These are phyloP conservation scores for Lordiphosa clarofinis DNA, from an alignment of 1,140 invertebrate genomes.

Conservation along the genomic window DNA sequence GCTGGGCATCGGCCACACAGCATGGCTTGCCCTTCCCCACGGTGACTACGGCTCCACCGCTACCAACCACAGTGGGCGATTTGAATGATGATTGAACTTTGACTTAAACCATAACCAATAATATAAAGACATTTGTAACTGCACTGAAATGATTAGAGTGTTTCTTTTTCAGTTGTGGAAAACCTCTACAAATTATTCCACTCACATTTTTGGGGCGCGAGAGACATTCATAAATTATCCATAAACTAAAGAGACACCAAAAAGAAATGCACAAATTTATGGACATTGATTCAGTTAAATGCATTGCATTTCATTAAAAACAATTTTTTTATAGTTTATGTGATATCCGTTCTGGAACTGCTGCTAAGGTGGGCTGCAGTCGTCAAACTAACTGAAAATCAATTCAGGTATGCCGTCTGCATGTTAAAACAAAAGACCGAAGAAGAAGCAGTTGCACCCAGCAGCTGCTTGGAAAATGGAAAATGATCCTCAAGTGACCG, in stretches of 20 bases:
- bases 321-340: conserved; percentile 67
- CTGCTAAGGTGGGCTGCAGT: conserved; percentile 57
- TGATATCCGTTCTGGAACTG: conserved; percentile 71
- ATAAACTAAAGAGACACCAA: conserved; percentile 41
- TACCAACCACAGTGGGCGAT: conserved; percentile 45
- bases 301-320: conserved; percentile 30
- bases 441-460: conserved; percentile 30
- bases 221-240: conserved; percentile 75
- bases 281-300: conserved; percentile 64
- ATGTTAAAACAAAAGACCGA: conserved; percentile 75
- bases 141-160: too few species aligned
- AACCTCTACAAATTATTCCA: conserved; percentile 41
- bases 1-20: conserved; percentile 75
- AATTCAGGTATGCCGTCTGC: conserved; percentile 52
- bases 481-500: conserved; percentile 63
- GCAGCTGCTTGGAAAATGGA: conserved; percentile 33
- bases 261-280: conserved; percentile 48
- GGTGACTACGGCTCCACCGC: conserved; percentile 43
- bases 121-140: too few species aligned
- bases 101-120: neutral
- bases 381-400: conserved; percentile 51
- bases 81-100: conserved; percentile 57
- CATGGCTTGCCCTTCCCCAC: conserved; percentile 62
- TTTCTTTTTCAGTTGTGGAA: conserved; percentile 20
- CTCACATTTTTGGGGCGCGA: conserved; percentile 52